Percentiles rank a stretch among this genome's conserved stretches.
Conservation (phyloP, 2,113 vertebrate species). For the Arvicanthis niloticus region DNA sequence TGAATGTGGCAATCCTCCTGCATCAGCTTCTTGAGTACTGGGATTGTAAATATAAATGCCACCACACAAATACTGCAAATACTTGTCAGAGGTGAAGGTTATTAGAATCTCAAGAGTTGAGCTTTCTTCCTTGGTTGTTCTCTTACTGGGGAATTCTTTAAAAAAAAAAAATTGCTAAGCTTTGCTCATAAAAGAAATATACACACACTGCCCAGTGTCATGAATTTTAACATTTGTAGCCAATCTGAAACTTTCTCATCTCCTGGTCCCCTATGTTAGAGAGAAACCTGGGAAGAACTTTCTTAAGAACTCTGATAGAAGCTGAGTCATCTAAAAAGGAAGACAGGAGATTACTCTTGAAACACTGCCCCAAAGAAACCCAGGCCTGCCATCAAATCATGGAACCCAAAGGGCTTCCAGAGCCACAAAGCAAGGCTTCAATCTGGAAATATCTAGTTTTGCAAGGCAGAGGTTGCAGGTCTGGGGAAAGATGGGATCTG, state of each 20-base stretch:
- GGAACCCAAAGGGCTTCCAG: neutral
- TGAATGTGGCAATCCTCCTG: neutral
- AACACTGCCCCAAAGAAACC: neutral
- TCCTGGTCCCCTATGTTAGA: neutral
- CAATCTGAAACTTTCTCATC: neutral
- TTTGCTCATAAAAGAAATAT: neutral
- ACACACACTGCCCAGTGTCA: neutral
- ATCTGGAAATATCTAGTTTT: neutral
- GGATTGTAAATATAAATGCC: too few species aligned
- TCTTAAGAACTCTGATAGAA: neutral
- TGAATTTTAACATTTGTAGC: neutral
- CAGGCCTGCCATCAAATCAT: neutral
- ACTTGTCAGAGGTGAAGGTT: neutral
- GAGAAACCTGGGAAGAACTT: neutral
- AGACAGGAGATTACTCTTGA: neutral
- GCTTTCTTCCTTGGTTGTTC: neutral
- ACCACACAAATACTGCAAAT: neutral
- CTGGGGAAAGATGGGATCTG: neutral
- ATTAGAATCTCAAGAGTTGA: slow-evolving; percentile 13
- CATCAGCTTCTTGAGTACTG: neutral
- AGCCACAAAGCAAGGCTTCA: neutral
- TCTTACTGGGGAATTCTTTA: neutral
- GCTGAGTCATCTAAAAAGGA: neutral
- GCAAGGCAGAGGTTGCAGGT: neutral
- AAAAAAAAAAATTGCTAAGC: neutral